Conservation (phyloP, 2,113 vertebrate species). For the Solea solea region DNA sequence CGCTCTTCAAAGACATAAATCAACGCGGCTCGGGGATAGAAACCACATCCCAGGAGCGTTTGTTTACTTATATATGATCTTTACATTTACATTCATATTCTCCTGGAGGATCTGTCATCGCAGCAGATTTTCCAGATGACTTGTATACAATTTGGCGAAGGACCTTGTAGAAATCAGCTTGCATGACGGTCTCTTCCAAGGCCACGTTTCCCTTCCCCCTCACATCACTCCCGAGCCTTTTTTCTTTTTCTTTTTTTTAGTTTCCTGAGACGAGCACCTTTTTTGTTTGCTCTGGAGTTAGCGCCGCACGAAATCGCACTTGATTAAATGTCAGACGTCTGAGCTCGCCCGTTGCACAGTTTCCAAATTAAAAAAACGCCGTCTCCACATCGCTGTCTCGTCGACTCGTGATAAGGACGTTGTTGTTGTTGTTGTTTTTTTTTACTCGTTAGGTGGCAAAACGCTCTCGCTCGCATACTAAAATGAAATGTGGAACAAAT, state of each 20-base stretch:
- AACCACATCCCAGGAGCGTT: background rate
- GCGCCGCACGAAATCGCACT: slow-evolving; percentile 3
- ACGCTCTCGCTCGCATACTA: slow-evolving; percentile 1
- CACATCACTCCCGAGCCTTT: too few relatives aligned
- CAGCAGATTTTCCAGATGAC: background rate
- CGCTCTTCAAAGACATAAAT: slow-evolving; percentile 32
- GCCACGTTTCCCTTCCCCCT: too few relatives aligned
- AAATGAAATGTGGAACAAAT: slow-evolving; percentile 10
- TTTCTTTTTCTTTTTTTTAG: too few relatives aligned
- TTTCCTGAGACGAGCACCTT: too few relatives aligned
- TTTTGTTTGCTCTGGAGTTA: too few relatives aligned
- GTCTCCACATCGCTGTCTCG: too few relatives aligned
- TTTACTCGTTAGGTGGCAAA: background rate
- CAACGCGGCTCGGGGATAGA: background rate
- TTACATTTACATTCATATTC: background rate
- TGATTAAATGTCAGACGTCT: slow-evolving; percentile 36
- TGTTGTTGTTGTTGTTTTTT: too few relatives aligned
- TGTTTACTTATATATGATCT: slow-evolving; percentile 41
- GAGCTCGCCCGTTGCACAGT: background rate
- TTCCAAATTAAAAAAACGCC: too few relatives aligned
- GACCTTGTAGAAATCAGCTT: too few relatives aligned
- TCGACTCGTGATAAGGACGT: too few relatives aligned
- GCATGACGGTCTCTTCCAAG: too few relatives aligned
- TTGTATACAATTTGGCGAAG: too few relatives aligned
- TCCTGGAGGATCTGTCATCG: slow-evolving; percentile 2